phyloP scores from a whole-genome alignment of 2,888 invertebrate species.

The Petrophora chlorosata region DNA sequence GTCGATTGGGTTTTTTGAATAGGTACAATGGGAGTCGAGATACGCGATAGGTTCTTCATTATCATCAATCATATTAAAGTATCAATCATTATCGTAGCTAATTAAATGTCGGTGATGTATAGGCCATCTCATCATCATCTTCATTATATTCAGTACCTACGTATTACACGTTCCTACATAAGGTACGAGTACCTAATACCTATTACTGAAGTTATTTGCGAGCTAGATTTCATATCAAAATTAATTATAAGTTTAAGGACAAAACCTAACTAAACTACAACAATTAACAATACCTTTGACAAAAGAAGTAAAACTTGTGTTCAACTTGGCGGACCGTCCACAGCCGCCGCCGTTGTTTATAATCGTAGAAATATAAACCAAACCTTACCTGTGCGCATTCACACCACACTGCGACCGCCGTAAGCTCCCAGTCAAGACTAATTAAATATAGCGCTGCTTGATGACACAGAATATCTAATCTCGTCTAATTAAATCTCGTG shows the following conservation, averaged over 20 bases:
- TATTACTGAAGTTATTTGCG: too few species aligned
- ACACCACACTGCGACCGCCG: not conserved
- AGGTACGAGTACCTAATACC: too few species aligned
- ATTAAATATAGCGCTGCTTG: slow-evolving; percentile 19
- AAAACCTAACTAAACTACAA: not conserved
- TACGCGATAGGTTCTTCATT: not conserved
- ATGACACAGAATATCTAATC: slow-evolving; percentile 26
- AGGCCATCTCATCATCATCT: too few species aligned
- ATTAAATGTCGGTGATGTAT: too few species aligned
- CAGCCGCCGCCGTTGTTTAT: not conserved
- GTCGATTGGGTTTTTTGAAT: slow-evolving; percentile 15
- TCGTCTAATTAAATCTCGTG: slow-evolving; percentile 14
- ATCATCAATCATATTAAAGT: not conserved
- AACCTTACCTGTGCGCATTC: not conserved
- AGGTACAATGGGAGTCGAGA: slow-evolving; percentile 19
- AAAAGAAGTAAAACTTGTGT: slow-evolving; percentile 7
- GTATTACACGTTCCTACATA: not conserved
- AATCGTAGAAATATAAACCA: not conserved
- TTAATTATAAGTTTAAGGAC: not conserved
- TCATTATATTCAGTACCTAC: too few species aligned
- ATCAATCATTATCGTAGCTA: too few species aligned
- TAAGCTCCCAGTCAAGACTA: slow-evolving; percentile 11
- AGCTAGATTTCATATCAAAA: too few species aligned
- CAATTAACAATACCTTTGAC: slow-evolving; percentile 1
- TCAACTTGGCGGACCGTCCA: not conserved